Evolutionary conservation across 1,140 invertebrate genomes (phyloP).

Genomic region (Leucophenga varia): DNA sequence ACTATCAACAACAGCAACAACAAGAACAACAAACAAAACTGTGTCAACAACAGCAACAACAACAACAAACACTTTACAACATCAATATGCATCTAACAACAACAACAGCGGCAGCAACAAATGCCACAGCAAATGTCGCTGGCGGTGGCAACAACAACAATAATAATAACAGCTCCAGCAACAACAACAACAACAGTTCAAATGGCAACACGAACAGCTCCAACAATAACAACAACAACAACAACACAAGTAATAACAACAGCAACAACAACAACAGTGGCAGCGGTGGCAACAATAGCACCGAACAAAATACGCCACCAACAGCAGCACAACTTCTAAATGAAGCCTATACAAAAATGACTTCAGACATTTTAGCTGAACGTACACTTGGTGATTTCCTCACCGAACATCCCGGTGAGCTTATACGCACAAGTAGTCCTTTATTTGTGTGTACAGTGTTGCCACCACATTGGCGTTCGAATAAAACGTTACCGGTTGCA

Average conservation of each 20-base stretch:
- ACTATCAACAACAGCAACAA: constrained; percentile 6
- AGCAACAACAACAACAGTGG: constrained; percentile 52
- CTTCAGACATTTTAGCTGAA: constrained; percentile 81
- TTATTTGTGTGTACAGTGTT: constrained; percentile 90
- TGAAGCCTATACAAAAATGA: constrained; percentile 87
- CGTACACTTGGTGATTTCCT: constrained; percentile 86
- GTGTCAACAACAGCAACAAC: constrained; percentile 24
- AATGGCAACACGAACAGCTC: constrained; percentile 9
- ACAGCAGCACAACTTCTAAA: constrained; percentile 66
- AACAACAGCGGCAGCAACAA: constrained; percentile 22
- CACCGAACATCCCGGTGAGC: constrained; percentile 87
- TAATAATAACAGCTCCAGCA: constrained; percentile 28
- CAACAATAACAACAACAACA: constrained; percentile 12
- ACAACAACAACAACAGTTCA: constrained; percentile 10
- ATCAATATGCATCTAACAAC: constrained; percentile 22
- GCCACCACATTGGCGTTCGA: constrained; percentile 94
- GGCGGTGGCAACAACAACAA: constrained; percentile 15
- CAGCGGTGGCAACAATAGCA: constrained; percentile 55
- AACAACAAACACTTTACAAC: constrained; percentile 24
- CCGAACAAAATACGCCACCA: constrained; percentile 60
- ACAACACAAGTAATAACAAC: constrained; percentile 5
- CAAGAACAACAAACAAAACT: constrained; percentile 32
- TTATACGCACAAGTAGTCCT: constrained; percentile 90
- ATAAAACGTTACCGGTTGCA: constrained; percentile 93
- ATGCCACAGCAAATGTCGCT: constrained; percentile 18